Percentiles rank a stretch among this genome's conserved stretches.
These are phyloP conservation scores for Coreius guichenoti DNA, from an alignment of 2,797 vertebrate species.

Conservation along the genomic window DNA sequence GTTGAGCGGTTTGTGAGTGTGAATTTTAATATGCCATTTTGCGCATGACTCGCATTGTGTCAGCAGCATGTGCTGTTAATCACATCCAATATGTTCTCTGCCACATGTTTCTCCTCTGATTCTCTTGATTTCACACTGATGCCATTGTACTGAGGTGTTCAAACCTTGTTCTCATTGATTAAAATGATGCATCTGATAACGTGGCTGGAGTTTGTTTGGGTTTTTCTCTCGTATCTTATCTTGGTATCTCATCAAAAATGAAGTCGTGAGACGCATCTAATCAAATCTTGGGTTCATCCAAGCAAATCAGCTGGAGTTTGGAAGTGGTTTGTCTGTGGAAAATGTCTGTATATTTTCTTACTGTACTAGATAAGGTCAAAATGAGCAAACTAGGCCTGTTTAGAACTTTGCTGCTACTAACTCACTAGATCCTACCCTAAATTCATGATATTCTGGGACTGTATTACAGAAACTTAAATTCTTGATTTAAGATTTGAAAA, in stretches of 20 bases:
- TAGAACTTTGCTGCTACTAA: too few relatives aligned
- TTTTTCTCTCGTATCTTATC: constrained; percentile 6
- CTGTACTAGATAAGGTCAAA: neutral
- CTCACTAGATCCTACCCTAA: too few relatives aligned
- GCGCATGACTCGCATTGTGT: constrained; percentile 45
- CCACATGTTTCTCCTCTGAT: constrained; percentile 32
- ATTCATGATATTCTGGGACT: too few relatives aligned
- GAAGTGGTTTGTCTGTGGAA: neutral
- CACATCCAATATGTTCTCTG: constrained; percentile 12
- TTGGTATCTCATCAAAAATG: constrained; percentile 21
- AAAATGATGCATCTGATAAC: neutral
- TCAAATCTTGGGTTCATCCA: neutral
- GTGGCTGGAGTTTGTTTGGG: constrained; percentile 7
- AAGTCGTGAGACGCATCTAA: neutral
- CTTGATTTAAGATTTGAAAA: neutral
- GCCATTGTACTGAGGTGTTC: constrained; percentile 38
- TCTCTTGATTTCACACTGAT: constrained; percentile 42
- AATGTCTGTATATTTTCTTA: neutral
- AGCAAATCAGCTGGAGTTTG: neutral
- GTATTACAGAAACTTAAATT: too few relatives aligned
- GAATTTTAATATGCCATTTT: constrained; percentile 51
- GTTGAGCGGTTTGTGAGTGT: constrained; percentile 45
- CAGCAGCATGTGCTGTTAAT: constrained; percentile 53
- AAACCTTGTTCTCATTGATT: constrained; percentile 23
- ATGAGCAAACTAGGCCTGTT: neutral